Evolutionary conservation across 2,113 vertebrate genomes (phyloP), one percentile per base, ranked within the genome.

Genomic region (Clupea harengus): DNA sequence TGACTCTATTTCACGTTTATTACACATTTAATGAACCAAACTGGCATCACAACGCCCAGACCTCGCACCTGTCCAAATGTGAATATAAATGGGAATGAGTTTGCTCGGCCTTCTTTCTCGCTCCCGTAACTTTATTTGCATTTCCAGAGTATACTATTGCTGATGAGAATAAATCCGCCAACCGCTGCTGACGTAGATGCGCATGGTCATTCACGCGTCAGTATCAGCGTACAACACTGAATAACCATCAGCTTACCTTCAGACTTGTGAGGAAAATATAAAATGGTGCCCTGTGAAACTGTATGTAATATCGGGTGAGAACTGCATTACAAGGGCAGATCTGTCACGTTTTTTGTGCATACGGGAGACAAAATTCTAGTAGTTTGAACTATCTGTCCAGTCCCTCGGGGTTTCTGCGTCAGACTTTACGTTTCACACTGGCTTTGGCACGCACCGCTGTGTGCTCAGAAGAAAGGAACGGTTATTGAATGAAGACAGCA

Each of bases 121-220:
- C 80, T 81, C 47, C 57, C 83, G 28, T 72, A 83, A 82, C 64
- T 81, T n/a, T 87, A 64, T 85, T 60, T 87, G 25, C 10, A 25
- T 83, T 80, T 52, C 46, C 47, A 47, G 25, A 52, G n/a, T 50
- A 82, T 88, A 90, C 88, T 87, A 91, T 88, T 93, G 91, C 92
- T 92, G 92, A 92, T 91, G 89, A 87, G 17, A 45, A 18, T 64
- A 25, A 72, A 88, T 84, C 86, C 72, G 11, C 11, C 72, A 78
- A 64, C 52, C 22, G 25, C 81, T 89, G 84, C 89, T 95, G 94
- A 95, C 94, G 95, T 94, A 81, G 20, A 85, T 90, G 87, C 85
- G 88, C 88, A 83, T 84, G 86, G 91, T 95, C 94, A 94, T 90
- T 95, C 95, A 94, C 93, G 93, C 93, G 90, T 78, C 72, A 78